Base-by-base conservation (phyloP, 2,888 invertebrate species). In the Xanthia icteritia region DNA sequence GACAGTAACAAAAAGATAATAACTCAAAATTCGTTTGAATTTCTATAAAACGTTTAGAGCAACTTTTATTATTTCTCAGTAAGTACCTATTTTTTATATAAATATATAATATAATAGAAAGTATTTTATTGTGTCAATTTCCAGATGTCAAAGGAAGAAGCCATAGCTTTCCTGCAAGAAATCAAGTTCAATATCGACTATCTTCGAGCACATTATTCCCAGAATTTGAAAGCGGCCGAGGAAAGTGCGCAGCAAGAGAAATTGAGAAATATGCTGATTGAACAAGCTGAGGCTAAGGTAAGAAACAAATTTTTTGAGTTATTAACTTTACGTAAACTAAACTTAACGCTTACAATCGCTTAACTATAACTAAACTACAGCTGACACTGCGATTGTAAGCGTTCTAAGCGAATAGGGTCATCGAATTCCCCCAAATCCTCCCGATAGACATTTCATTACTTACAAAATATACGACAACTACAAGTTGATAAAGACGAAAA, bases 71-170 rank as follows among this genome's bases (percentile, higher is more conserved):
- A 9, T 42, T 42, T 42, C 11, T 2, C 11, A 11, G 9, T 42
- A 42, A 42, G 42, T 42, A 42, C 11, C 11, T 42, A 11, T 42
- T 11, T 11, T 42, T 42, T 42, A 42, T 42, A 42, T 42, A 39
- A 1, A 42, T 42, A 11, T 42, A 42, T 42, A 42, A 42, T 42
- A 42, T 42, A 42, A 42, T 9, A 39, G 39, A 8, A 42, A 42
- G 42, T 42, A 11, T 42, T n/a, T n/a, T 20, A 17, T 13, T n/a
- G 23, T 51, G 8, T 78, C 1, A 13, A 58, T 39, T 88, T 88
- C 0, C 90, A 98, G 98, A 98, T 98, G 97, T 96, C 97, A 20
- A 97, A 98, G 70, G 98, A 98, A 92, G 98, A 98, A 91, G 98
- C 98, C 2, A 97, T 98, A 66, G 97, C 97, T 64, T 98, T 98